Evolutionary conservation across 2,113 vertebrate genomes (phyloP).

Genomic region (Hyla sarda): DNA sequence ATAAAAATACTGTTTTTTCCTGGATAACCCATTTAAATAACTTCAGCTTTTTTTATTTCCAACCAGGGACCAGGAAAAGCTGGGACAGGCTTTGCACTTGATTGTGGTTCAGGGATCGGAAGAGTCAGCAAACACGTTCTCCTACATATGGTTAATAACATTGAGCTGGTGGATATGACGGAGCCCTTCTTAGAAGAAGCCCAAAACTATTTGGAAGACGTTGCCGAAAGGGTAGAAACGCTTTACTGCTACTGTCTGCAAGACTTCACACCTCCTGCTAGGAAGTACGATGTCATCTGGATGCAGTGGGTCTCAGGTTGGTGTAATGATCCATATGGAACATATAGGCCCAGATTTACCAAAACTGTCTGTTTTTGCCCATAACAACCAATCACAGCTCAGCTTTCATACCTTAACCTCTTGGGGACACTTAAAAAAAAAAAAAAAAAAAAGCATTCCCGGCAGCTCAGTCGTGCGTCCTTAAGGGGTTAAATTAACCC

Average conservation of each 20-base stretch:
- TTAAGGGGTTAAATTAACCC: too few species aligned
- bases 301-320: conserved; percentile 97
- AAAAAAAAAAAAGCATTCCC: too few species aligned
- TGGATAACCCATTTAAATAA: neutral
- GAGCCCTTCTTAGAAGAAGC: conserved; percentile 90
- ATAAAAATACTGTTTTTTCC: too few species aligned
- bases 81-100: conserved; percentile 83
- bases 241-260: conserved; percentile 91
- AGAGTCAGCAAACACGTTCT: conserved; percentile 91
- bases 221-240: conserved; percentile 82
- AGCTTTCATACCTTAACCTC: too few species aligned
- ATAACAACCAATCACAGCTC: too few species aligned
- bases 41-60: neutral
- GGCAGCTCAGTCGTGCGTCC: too few species aligned
- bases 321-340: conserved; percentile 62
- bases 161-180: conserved; percentile 96
- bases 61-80: conserved; percentile 86
- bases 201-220: conserved; percentile 83
- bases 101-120: conserved; percentile 93
- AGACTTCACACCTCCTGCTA: conserved; percentile 81
- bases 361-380: too few species aligned
- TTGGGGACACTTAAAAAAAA: too few species aligned
- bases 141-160: conserved; percentile 85
- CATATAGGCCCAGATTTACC: too few species aligned
- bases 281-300: conserved; percentile 94